Conservation (phyloP, 2,113 vertebrate species). For the Cisticola juncidis region DNA sequence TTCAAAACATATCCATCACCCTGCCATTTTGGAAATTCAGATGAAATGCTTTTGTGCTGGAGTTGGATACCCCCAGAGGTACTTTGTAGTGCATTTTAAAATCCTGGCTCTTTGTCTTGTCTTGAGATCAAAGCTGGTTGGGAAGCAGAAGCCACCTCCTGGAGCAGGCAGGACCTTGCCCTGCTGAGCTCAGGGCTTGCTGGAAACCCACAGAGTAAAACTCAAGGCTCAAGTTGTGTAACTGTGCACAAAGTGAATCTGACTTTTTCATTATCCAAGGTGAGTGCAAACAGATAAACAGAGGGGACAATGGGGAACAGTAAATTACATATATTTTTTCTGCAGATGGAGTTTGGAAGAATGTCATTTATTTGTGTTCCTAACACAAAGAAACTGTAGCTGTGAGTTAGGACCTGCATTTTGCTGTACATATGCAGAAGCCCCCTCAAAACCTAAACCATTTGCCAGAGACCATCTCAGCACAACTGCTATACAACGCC, state of each 20-base stretch:
- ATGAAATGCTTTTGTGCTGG: not conserved
- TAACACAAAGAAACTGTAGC: not conserved
- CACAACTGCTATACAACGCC: not conserved
- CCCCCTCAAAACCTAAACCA: not conserved
- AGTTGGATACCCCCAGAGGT: not conserved
- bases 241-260: not conserved
- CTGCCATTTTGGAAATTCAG: not conserved
- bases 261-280: not conserved
- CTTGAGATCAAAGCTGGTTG: slow-evolving; percentile 5
- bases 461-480: not conserved
- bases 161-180: not conserved
- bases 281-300: not conserved
- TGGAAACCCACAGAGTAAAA: not conserved
- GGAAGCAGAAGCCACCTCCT: not conserved
- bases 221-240: not conserved
- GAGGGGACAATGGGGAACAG: not conserved
- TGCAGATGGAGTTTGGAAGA: not conserved
- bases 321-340: not conserved
- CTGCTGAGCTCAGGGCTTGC: not conserved
- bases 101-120: not conserved
- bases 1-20: not conserved
- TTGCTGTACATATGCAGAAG: not conserved
- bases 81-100: not conserved
- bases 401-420: not conserved
- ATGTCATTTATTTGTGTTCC: not conserved